phyloP scores from a whole-genome alignment of 1,140 invertebrate species.

The Pinna nobilis region DNA sequence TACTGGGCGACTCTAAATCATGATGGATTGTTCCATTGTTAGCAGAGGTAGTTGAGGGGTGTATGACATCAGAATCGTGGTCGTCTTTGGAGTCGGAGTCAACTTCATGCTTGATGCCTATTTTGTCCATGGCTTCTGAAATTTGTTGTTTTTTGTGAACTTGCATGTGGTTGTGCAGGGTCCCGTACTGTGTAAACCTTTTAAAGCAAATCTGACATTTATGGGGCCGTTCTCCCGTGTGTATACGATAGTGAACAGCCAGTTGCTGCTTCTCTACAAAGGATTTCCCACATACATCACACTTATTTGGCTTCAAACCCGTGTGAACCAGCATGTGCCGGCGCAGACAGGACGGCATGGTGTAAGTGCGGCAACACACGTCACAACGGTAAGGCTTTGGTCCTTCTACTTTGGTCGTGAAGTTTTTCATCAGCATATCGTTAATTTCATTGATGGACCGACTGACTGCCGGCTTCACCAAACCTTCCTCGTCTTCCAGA shows the following conservation, averaged over 20 bases:
- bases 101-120: too few species aligned
- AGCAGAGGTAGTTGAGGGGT: too few species aligned
- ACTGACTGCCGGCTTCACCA: background rate
- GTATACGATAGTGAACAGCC: slow-evolving; percentile 70
- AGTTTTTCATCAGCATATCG: slow-evolving; percentile 20
- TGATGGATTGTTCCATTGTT: too few species aligned
- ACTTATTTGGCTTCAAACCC: slow-evolving; percentile 21
- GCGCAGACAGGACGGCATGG: slow-evolving; percentile 7
- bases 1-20: too few species aligned
- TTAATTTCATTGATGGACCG: slow-evolving; percentile 17
- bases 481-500: background rate
- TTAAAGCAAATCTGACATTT: slow-evolving; percentile 77
- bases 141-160: slow-evolving; percentile 61
- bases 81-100: too few species aligned
- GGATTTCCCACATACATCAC: slow-evolving; percentile 61
- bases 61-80: too few species aligned
- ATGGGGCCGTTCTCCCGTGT: slow-evolving; percentile 78
- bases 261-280: slow-evolving; percentile 61
- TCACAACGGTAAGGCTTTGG: slow-evolving; percentile 18
- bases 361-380: slow-evolving; percentile 7
- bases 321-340: slow-evolving; percentile 27
- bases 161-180: slow-evolving; percentile 74
- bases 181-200: slow-evolving; percentile 76
- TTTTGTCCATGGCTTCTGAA: too few species aligned
- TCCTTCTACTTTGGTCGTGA: slow-evolving; percentile 13